A percentile compares a stretch with the other conserved stretches of the same genome.
These are phyloP conservation scores for Microcebus murinus DNA, from an alignment of 2,113 vertebrate genomes.

Conservation along the genomic window DNA sequence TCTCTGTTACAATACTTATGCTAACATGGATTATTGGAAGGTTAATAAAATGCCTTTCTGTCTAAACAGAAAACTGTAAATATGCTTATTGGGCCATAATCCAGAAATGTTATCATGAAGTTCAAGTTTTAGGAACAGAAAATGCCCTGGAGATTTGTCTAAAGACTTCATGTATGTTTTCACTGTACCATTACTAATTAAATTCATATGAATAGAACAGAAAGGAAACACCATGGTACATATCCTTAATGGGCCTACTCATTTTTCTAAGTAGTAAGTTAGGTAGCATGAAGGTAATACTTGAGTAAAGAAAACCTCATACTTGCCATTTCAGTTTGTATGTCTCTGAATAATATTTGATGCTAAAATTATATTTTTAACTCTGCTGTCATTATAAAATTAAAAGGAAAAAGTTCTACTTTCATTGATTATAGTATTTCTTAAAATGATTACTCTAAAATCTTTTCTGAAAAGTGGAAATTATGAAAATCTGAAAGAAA, in stretches of 20 bases:
- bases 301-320: neutral
- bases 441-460: neutral
- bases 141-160: constrained; percentile 41
- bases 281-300: neutral
- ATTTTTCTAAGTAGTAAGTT: neutral
- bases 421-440: neutral
- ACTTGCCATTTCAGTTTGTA: neutral
- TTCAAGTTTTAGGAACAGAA: constrained; percentile 48
- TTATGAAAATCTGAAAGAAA: neutral
- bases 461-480: neutral
- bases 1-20: neutral
- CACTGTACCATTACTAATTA: constrained; percentile 45
- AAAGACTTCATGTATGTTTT: neutral
- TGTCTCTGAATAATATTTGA: neutral
- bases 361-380: neutral
- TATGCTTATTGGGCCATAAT: neutral
- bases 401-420: neutral
- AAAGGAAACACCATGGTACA: neutral
- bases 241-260: neutral
- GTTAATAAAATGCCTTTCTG: constrained; percentile 62
- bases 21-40: constrained; percentile 57
- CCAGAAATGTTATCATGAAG: constrained; percentile 41
- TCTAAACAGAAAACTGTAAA: constrained; percentile 36
- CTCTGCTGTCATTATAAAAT: neutral
- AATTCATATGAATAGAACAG: neutral